Conservation (phyloP, 2,797 vertebrate genomes). For the Fratercula arctica region DNA sequence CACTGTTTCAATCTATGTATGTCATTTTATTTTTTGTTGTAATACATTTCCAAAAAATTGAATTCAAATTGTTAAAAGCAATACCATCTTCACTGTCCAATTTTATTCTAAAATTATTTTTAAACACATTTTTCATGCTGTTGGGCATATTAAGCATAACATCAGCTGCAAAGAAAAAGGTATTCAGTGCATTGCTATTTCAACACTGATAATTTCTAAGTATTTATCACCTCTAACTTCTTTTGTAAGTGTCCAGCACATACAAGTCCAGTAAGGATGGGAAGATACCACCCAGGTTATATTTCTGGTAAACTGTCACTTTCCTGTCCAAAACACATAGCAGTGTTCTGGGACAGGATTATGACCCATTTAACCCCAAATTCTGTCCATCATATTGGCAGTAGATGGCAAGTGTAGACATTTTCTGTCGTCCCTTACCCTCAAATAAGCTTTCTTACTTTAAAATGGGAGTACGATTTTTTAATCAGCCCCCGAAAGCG, state of each 20-base stretch:
- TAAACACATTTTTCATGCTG: conserved; percentile 42
- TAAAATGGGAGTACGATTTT: background rate
- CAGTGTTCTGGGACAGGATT: background rate
- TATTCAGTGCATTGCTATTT: background rate
- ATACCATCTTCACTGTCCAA: background rate
- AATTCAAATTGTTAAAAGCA: conserved; percentile 49
- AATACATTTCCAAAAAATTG: conserved; percentile 60
- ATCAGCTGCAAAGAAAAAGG: background rate
- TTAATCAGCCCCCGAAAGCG: background rate
- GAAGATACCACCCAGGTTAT: background rate
- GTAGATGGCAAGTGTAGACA: accelerated
- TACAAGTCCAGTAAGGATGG: background rate
- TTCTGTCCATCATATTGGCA: background rate
- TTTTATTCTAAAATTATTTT: conserved; percentile 38
- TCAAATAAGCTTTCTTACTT: background rate
- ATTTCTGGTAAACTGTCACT: background rate
- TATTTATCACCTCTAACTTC: background rate
- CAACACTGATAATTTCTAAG: background rate
- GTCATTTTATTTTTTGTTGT: conserved; percentile 35
- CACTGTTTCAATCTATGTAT: conserved; percentile 30
- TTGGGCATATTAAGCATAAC: background rate
- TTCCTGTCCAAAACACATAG: background rate
- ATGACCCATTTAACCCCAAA: background rate
- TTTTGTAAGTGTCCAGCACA: background rate
- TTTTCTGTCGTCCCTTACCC: background rate